phyloP scores from a whole-genome alignment of 1,140 invertebrate genomes.

The Nasonia longicornis region DNA sequence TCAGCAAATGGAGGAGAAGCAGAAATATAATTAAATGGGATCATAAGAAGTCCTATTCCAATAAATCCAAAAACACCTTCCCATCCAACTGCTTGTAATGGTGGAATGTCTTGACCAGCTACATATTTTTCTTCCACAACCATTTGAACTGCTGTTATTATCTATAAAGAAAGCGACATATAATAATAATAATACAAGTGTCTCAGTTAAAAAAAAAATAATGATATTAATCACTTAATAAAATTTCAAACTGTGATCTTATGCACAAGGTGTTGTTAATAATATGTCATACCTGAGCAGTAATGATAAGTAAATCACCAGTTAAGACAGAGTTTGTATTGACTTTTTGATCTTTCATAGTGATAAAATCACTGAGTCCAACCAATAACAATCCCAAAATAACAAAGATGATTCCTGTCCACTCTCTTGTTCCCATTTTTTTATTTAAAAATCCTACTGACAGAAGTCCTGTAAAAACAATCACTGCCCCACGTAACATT shows the following conservation, averaged over 20 bases:
- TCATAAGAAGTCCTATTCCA: constrained; percentile 79
- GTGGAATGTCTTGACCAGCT: constrained; percentile 83
- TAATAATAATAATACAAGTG: not conserved
- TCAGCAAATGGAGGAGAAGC: constrained; percentile 81
- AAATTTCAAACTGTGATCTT: too few relatives aligned
- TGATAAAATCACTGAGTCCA: constrained; percentile 82
- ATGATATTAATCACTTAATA: too few relatives aligned
- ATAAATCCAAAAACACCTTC: constrained; percentile 92
- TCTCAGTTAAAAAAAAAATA: not conserved
- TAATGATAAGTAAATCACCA: constrained; percentile 92
- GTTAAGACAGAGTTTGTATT: constrained; percentile 87
- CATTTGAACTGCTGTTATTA: constrained; percentile 93
- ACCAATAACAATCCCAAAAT: constrained; percentile 86
- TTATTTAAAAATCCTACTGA: constrained; percentile 89
- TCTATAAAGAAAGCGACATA: constrained; percentile 56
- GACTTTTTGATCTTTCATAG: constrained; percentile 65
- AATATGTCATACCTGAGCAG: constrained; percentile 75
- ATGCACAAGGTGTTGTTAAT: not conserved
- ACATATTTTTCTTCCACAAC: constrained; percentile 95
- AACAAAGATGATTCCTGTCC: constrained; percentile 86
- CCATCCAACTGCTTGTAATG: constrained; percentile 90
- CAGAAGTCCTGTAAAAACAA: constrained; percentile 92
- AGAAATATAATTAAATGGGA: constrained; percentile 89
- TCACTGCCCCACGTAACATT: constrained; percentile 95
- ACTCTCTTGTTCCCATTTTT: constrained; percentile 78